Evolutionary conservation across 2,888 invertebrate genomes (phyloP), one percentile per base, ranked within the genome.

Genomic region (Drosophila atroscutellata): DNA sequence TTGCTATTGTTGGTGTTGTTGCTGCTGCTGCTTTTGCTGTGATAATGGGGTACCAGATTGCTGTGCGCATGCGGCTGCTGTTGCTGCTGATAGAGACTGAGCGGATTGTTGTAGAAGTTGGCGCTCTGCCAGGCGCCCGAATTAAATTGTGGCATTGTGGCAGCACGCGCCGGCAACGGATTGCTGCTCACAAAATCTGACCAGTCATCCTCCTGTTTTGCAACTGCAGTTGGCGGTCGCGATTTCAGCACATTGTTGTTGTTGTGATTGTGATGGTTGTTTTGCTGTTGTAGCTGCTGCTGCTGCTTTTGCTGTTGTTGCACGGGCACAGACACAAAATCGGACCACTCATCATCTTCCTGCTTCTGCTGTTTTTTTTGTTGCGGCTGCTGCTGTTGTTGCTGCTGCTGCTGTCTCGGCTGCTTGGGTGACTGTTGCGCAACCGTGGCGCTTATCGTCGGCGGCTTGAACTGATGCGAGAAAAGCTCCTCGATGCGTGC

Each of bases 301-400:
- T 69, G 66, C 39, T 69, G 67, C 9, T 63, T 54, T 18, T 63
- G 65, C 26, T 73, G 66, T 26, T 73, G 68, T 7, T 69, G 63
- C 62, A 87, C 77, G 7, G 91, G 91, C 71, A 93, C 89, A 72
- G 93, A 94, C 36, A 94, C 93, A 91, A 94, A 94, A 78, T 94
- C 94, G 4, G 94, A 93, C 94, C 94, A 94, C 77, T 94, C 94
- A 64, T 94, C 94, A 56, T 94, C 94, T 55, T 92, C 92, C 45
- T 80, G 80, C 3, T 65, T 68, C 3, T 62, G 64, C 7, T 69
- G 24, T 15, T 45, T 45, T 24, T 45, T 45, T 24, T 80, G 78
- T 1, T 64, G 66, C 2, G 63, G 62, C 8, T 71, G 69, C 24
- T 50, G 75, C 8, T 52, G 61, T 5, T 56, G 58, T 15, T 62